These are phyloP conservation scores for Listronotus oregonensis DNA, from an alignment of 1,140 invertebrate genomes.

Conservation along the genomic window DNA sequence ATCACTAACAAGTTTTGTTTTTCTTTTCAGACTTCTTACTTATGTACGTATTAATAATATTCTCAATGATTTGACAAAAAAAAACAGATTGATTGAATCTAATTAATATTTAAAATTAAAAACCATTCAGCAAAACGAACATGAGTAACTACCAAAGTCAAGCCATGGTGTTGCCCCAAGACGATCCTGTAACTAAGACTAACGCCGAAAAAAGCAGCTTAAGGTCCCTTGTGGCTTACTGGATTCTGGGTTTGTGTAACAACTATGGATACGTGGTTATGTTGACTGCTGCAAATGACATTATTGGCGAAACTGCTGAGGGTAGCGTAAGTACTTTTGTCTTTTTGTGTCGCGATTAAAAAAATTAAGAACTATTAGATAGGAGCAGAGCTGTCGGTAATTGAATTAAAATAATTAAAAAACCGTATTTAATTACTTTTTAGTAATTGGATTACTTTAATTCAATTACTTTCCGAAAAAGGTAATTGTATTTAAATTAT, in stretches of 20 bases:
- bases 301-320: slow-evolving; percentile 59
- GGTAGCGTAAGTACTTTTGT: slow-evolving; percentile 13
- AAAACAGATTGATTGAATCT: background rate
- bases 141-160: slow-evolving; percentile 5
- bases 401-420: too few species aligned
- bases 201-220: background rate
- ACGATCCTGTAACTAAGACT: background rate
- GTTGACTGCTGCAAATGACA: slow-evolving; percentile 84
- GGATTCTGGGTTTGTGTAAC: slow-evolving; percentile 86
- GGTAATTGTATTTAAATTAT: too few species aligned
- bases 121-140: background rate
- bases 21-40: background rate
- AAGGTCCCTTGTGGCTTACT: slow-evolving; percentile 63
- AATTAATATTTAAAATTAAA: background rate
- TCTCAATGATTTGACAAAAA: background rate
- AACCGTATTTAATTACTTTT: too few species aligned
- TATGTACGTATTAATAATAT: background rate
- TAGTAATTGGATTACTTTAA: too few species aligned
- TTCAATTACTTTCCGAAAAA: too few species aligned
- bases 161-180: background rate
- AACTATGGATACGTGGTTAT: slow-evolving; percentile 91
- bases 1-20: background rate
- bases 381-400: too few species aligned
- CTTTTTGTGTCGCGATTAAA: too few species aligned
- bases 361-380: too few species aligned